Conservation (phyloP, 2,888 invertebrate genomes). For the Embidobia sp. region DNA sequence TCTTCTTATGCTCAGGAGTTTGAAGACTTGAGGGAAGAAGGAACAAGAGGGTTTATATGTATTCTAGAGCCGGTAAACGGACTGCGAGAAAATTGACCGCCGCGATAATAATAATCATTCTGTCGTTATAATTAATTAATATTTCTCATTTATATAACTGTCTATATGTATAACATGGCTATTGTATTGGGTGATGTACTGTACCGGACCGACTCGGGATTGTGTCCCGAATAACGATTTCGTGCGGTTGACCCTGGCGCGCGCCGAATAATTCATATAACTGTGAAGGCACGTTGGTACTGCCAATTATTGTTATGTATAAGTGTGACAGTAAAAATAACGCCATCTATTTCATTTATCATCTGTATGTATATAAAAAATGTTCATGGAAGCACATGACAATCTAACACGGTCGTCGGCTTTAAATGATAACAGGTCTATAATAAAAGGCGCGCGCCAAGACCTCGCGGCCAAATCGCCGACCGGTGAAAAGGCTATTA, state of each 20-base stretch:
- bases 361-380: conserved; percentile 61
- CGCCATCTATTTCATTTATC: conserved; percentile 57
- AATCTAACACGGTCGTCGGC: conserved; percentile 46
- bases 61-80: conserved; percentile 3
- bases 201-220: too few relatives aligned
- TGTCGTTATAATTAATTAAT: background rate
- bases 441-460: conserved; percentile 27
- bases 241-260: too few relatives aligned
- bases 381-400: conserved; percentile 63
- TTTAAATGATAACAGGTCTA: conserved; percentile 59
- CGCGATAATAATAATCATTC: background rate
- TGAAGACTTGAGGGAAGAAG: too few relatives aligned
- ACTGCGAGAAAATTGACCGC: background rate
- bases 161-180: too few relatives aligned
- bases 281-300: conserved; percentile 66
- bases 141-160: too few relatives aligned
- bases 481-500: conserved; percentile 48
- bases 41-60: too few relatives aligned
- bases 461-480: conserved; percentile 1
- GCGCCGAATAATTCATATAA: conserved; percentile 61
- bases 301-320: conserved; percentile 60
- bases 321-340: conserved; percentile 66
- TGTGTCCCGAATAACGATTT: too few relatives aligned
- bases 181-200: too few relatives aligned
- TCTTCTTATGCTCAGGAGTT: background rate